A percentile compares a stretch with the other conserved stretches of the same genome.
These are phyloP conservation scores for Hirtodrosophila confusa DNA, from an alignment of 2,888 invertebrate genomes.

Conservation along the genomic window DNA sequence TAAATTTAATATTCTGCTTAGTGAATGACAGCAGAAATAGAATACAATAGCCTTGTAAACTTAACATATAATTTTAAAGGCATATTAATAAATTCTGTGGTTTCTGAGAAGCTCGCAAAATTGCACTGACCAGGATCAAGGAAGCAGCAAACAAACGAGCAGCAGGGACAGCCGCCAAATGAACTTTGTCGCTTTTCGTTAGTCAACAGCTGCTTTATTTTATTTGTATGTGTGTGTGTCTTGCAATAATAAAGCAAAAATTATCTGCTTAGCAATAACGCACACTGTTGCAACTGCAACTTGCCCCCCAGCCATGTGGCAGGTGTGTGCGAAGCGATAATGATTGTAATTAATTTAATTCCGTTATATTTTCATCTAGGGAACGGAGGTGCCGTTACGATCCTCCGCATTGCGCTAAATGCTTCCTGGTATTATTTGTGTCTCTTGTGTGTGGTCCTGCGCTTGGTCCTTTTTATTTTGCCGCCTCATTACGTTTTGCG, in stretches of 20 bases:
- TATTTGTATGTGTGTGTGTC: conserved; percentile 6
- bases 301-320: conserved; percentile 19
- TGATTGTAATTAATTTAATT: conserved; percentile 83
- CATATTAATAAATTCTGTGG: conserved; percentile 7
- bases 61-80: conserved; percentile 2
- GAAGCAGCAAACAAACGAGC: conserved; percentile 33
- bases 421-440: conserved; percentile 63
- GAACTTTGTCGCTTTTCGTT: conserved; percentile 61
- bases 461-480: conserved; percentile 14
- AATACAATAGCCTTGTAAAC: background rate
- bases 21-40: no score
- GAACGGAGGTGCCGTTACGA: conserved; percentile 36
- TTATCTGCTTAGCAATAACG: conserved; percentile 60
- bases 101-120: background rate
- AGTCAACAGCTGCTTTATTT: conserved; percentile 28
- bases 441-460: conserved; percentile 23
- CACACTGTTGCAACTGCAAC: conserved; percentile 37
- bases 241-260: conserved; percentile 65
- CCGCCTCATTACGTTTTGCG: conserved; percentile 67
- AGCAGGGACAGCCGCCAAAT: conserved; percentile 51
- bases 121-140: conserved; percentile 8
- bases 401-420: conserved; percentile 82
- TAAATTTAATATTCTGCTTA: no score
- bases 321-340: conserved; percentile 77
- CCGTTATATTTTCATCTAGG: conserved; percentile 82